Base-by-base conservation (phyloP, 2,113 vertebrate species). In the Cyprinus carpio region DNA sequence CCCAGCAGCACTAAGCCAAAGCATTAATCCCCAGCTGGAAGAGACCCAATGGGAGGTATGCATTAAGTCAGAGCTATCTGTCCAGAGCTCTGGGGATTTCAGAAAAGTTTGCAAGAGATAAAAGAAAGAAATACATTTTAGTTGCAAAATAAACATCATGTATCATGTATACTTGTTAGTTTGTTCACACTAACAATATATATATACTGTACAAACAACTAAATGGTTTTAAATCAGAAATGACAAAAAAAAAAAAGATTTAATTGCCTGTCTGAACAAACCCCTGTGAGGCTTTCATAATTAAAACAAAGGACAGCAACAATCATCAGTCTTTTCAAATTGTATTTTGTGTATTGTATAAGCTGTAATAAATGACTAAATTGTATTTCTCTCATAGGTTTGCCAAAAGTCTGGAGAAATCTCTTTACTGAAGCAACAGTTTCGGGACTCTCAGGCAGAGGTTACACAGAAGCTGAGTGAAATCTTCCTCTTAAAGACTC, bases 381-480 rank as follows among this genome's bases (percentile, higher is more conserved):
- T 7, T 37, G 12, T 40, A 0, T 37, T 46, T 58, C 6, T 81
- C 72, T 81, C 56, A 18, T 89, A 98, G 97, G 98, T 99, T 85
- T 99, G 97, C 91, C 98, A 99, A 94, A 99, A 99, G 89, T 96
- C 96, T 0, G 97, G 97, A 0, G 98, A 99, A 92, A 99, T 99
- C 85, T 96, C 97, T 5, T 90, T 99, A 87, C 92, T 99, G 89
- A 99, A 99, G 93, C 97, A 99, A 93, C 98, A 98, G 94, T 93
- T 99, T 51, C 94, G 96, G 60, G 97, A 97, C 88, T 96, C 97
- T 58, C 98, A 99, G 93, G 96, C 97, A 0, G 98, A 99, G 91
- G 95, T 98, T 92, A 95, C 97, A 1, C 96, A 96, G 91, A 99
- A 99, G 90, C 94, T 99, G 87, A 94, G 97, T 0, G 98, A 99